A percentile compares a stretch with the other conserved stretches of the same genome.
Conservation (phyloP, 2,888 invertebrate species). For the Chesias legatella region DNA sequence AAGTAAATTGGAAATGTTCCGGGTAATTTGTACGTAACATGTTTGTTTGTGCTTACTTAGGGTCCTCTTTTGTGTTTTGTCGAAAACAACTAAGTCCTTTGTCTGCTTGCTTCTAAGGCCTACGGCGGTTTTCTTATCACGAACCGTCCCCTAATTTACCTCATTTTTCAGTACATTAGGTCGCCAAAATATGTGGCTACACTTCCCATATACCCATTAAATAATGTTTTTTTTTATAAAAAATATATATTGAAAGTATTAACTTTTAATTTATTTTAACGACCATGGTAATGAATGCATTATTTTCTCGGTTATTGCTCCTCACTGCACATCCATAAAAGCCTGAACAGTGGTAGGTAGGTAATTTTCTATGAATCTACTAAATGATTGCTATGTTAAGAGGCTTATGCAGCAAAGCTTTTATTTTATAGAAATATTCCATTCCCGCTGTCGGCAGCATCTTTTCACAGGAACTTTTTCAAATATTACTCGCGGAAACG, state of each 20-base stretch:
- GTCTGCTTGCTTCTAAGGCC: slow-evolving; percentile 50
- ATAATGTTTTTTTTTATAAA: no score
- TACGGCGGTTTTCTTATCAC: slow-evolving; percentile 62
- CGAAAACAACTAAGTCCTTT: slow-evolving; percentile 63
- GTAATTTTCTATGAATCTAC: slow-evolving; percentile 20
- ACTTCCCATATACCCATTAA: no score
- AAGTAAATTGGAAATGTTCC: slow-evolving; percentile 51
- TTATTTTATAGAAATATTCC: slow-evolving; percentile 42
- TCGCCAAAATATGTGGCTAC: no score
- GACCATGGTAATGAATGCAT: no score
- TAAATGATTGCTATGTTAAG: slow-evolving; percentile 11
- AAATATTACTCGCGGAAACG: slow-evolving; percentile 57
- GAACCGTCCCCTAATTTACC: slow-evolving; percentile 38
- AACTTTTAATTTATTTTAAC: no score
- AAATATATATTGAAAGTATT: no score
- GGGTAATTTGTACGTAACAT: slow-evolving; percentile 55
- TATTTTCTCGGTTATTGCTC: no score
- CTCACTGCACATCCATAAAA: no score
- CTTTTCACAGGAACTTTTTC: slow-evolving; percentile 55
- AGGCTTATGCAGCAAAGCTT: slow-evolving; percentile 22
- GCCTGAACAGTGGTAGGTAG: not conserved
- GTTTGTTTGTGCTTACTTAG: slow-evolving; percentile 58
- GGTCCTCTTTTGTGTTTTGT: slow-evolving; percentile 62
- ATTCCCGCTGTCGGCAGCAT: slow-evolving; percentile 45
- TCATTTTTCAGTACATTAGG: no score